Base-by-base conservation (phyloP, 2,888 invertebrate genomes). In the Phragmatobia fuliginosa region DNA sequence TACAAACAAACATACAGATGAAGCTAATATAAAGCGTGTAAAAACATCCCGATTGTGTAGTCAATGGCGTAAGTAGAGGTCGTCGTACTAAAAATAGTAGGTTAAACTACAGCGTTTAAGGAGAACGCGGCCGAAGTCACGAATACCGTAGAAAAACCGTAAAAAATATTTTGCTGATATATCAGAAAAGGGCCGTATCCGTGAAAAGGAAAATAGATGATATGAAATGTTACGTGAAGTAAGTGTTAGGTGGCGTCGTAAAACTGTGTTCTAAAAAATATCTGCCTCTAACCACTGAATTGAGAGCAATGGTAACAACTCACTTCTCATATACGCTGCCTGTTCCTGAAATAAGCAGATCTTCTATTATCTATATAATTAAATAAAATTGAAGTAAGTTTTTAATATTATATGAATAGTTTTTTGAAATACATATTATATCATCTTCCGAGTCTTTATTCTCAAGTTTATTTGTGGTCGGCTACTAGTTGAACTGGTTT, bases 171-270 rank as follows among this genome's bases (percentile, higher is more conserved):
- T 62, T 21, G 38, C 28, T 41, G 62, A 61, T 38, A 10, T 31
- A 38, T 28, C 65, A 38, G 5, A 31, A 66, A 18, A 49, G 14
- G n/a, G 49, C 31, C 33, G 8, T 33, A 32, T 52, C 63, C 33
- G 49, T 52, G 25, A 60, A 25, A 45, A 16, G 31, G 41, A 59
- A 66, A 38, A 60, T 60, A 49, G 33, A 16, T 5, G 45, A 18
- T 33, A 32, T 32, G n/a, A 63, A 49, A 63, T 49, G 49, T 18
- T 33, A 66, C 60, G 60, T 66, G 66, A 45, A 66, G 60, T 41
- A 31, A 41, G 25, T 59, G 31, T 58, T 45, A 58, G 61, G 11
- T 66, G 0, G 38, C 4, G 3, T 28, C 28, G 31, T 41, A 14
- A 18, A n/a, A 33, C 21, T 18, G 32, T 21, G 59, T 33, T 32